phyloP scores from a whole-genome alignment of 2,888 invertebrate species.

The Cheilosia soror region DNA sequence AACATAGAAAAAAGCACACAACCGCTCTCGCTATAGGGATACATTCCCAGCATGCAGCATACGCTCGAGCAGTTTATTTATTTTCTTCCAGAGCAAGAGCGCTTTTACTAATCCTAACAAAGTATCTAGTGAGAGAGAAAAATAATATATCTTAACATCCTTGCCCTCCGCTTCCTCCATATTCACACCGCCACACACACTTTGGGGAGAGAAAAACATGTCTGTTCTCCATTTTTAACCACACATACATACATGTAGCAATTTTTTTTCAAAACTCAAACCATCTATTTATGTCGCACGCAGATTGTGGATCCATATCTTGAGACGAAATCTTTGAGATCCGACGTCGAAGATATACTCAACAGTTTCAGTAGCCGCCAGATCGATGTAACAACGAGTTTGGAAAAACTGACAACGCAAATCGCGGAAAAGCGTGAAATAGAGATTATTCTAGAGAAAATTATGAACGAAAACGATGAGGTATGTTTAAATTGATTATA shows the following conservation, averaged over 20 bases:
- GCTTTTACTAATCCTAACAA: slow-evolving; percentile 70
- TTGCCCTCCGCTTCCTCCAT: slow-evolving; percentile 39
- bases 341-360: slow-evolving; percentile 88
- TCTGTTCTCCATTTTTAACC: slow-evolving; percentile 67
- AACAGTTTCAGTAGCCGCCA: slow-evolving; percentile 88
- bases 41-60: slow-evolving; percentile 23
- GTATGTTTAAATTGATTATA: slow-evolving; percentile 82
- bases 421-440: slow-evolving; percentile 86
- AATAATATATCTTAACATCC: slow-evolving; percentile 50
- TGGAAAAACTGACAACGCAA: slow-evolving; percentile 89
- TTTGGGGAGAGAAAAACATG: slow-evolving; percentile 27
- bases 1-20: slow-evolving; percentile 12
- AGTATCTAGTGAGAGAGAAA: slow-evolving; percentile 59
- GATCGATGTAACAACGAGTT: slow-evolving; percentile 87
- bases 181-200: not conserved
- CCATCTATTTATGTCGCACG: slow-evolving; percentile 80
- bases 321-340: slow-evolving; percentile 87
- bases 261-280: slow-evolving; percentile 74
- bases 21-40: slow-evolving; percentile 8
- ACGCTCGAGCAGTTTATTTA: slow-evolving; percentile 59
- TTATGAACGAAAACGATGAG: slow-evolving; percentile 88
- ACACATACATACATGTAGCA: slow-evolving; percentile 70
- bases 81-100: slow-evolving; percentile 68
- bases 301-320: slow-evolving; percentile 89
- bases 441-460: slow-evolving; percentile 84